Evolutionary conservation across 2,888 invertebrate species (phyloP).

Genomic region (Limnephilus rhombicus): DNA sequence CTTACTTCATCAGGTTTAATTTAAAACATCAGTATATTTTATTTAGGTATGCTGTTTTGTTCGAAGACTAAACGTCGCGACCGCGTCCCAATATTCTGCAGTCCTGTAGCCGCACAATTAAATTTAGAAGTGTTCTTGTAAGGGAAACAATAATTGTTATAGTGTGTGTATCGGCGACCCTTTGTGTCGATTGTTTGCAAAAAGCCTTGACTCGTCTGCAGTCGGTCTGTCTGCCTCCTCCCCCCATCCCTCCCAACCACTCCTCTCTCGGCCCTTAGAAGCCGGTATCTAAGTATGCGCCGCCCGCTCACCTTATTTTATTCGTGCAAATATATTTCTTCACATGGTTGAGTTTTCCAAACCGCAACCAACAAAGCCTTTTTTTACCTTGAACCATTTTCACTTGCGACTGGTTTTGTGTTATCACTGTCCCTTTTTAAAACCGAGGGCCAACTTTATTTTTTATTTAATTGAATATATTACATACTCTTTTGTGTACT

Average conservation of each 20-base stretch:
- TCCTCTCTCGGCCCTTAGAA: not conserved
- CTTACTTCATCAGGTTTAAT: no score
- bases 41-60: not conserved
- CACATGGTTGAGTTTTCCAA: constrained; percentile 14
- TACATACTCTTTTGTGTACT: not conserved
- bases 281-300: constrained; percentile 29
- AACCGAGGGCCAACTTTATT: not conserved
- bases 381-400: constrained; percentile 2
- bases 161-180: constrained; percentile 43
- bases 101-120: not conserved
- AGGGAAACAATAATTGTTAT: constrained; percentile 31
- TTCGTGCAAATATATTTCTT: constrained; percentile 30
- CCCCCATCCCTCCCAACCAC: constrained; percentile 8
- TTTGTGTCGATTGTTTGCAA: constrained; percentile 63
- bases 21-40: no score
- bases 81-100: not conserved
- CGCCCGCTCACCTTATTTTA: constrained; percentile 16
- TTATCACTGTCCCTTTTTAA: not conserved
- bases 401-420: not conserved
- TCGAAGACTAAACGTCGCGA: not conserved
- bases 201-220: constrained; percentile 60
- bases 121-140: constrained; percentile 9
- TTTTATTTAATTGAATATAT: not conserved
- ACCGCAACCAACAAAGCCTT: not conserved
- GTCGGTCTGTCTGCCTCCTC: constrained; percentile 54